Base-by-base conservation (phyloP, 2,888 invertebrate genomes). In the Falcaria lacertinaria region DNA sequence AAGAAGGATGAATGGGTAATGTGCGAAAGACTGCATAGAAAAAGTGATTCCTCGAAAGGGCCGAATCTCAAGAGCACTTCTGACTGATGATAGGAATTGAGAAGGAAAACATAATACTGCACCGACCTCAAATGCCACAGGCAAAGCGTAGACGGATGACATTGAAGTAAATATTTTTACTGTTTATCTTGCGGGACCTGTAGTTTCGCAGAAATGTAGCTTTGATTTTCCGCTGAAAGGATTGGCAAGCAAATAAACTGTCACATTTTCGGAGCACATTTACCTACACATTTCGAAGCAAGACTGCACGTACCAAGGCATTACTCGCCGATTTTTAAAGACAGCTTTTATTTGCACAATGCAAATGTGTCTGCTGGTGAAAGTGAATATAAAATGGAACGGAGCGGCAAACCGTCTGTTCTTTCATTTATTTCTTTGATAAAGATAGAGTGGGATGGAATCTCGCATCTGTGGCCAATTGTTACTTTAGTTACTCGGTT, bases 391-490 rank as follows among this genome's bases (percentile, higher is more conserved):
- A 73, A 74, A 75, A 69, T 60, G 54, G 51, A 54, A 52, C 46
- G 45, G 52, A 56, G 51, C 48, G 52, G 43, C 42, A 40, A 54
- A 44, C 48, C 50, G 45, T 49, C 48, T 60, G 59, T 68, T 69
- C 76, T 74, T 80, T 76, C 73, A 73, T 79, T 80, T 74, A 74
- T 76, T 76, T 74, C 77, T 77, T 69, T 74, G 78, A 78, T 76
- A 73, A 72, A 73, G 70, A 72, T 59, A 52, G 61, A 75, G 67
- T 67, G 66, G 64, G 57, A 64, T 60, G 57, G 60, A 71, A 60
- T 57, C 57, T 57, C 63, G 67, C 85, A 83, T 76, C 82, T 85
- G 85, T 46, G 74, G 71, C 72, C 75, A 74, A 80, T 80, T 77
- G 80, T 80, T 77, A 75, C 74, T 73, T 62, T 60, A 63, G 64